Evolutionary conservation across 2,888 invertebrate genomes (phyloP), one percentile per base, ranked within the genome.

Genomic region (Athetis lepigone): DNA sequence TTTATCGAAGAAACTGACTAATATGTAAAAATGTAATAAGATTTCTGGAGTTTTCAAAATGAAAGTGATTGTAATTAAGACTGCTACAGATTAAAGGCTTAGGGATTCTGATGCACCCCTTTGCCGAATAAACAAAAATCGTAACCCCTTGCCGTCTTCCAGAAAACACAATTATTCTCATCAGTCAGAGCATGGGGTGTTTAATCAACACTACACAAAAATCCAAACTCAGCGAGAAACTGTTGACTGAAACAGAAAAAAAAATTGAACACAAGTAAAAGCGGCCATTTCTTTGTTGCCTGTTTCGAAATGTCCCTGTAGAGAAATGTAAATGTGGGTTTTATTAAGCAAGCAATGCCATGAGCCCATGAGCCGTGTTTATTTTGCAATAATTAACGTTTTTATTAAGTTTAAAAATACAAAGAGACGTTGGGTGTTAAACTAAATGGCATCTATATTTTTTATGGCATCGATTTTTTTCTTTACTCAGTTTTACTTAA

Each of bases 101-200:
- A 8, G 5, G n/a, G 9, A 11, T 4, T 7, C 62, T 47, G 62
- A 65, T 42, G 47, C 27, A 29, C 47, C 63, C 42, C 36, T 70
- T 43, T 70, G 71, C 33, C 42, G 29, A 43, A 36, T 37, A 37
- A 19, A 37, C 71, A 70, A 49, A 61, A 49, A 42, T 8, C 16
- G 7, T 8, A 19, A 25, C 36, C 36, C 42, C 23, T 62, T 16
- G 29, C 13, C 4, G 9, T 23, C 36, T 19, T 16, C 42, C 62
- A 61, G 13, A 11, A 16, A 36, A 25, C 43, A 40, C 23, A 29
- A 69, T 57, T 39, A 37, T 39, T 5, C 18, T 19, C 27, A 23
- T 46, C 33, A 8, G 25, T 18, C 21, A 47, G 18, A 39, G 23
- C 27, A 18, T 27, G 18, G 18, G 36, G 18, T 36, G 8, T 27